Evolutionary conservation across 2,113 vertebrate genomes (phyloP).

Genomic region (Sarotherodon lohbergeri): DNA sequence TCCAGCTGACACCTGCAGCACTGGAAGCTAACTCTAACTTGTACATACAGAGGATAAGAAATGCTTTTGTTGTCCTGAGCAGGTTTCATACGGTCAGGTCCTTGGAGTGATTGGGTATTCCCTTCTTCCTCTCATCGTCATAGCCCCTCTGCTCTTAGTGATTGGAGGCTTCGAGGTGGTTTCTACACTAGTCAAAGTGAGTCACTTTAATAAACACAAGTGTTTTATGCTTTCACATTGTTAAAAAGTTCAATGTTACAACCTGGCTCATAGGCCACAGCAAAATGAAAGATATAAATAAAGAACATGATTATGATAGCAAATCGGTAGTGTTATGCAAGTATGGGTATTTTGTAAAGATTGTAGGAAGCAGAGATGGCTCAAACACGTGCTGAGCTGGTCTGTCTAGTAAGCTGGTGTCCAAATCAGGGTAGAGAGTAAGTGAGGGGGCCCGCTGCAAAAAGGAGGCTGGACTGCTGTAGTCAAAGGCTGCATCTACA

Average conservation of each 20-base stretch:
- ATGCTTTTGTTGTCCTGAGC: background rate
- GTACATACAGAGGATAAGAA: background rate
- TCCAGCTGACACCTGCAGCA: background rate
- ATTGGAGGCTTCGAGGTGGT: slow-evolving; percentile 90
- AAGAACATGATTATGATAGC: background rate
- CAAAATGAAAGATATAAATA: background rate
- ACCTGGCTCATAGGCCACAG: rapidly evolving
- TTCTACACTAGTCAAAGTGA: slow-evolving; percentile 93
- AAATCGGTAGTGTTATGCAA: background rate
- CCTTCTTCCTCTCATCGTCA: slow-evolving; percentile 94
- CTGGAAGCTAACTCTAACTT: background rate
- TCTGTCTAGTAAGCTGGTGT: background rate
- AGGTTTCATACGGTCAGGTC: slow-evolving; percentile 98
- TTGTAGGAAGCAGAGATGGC: background rate
- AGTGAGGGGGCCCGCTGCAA: background rate
- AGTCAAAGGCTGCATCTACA: background rate
- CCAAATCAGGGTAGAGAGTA: background rate
- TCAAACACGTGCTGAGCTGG: background rate
- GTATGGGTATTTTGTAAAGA: background rate
- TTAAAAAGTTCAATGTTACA: background rate
- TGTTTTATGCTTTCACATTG: background rate
- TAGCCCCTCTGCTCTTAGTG: slow-evolving; percentile 89
- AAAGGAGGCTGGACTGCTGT: rapidly evolving
- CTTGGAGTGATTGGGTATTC: slow-evolving; percentile 99
- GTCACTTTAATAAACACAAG: slow-evolving; percentile 6